Evolutionary conservation across 1,140 invertebrate species (phyloP).

Genomic region (Brachionus plicatilis): DNA sequence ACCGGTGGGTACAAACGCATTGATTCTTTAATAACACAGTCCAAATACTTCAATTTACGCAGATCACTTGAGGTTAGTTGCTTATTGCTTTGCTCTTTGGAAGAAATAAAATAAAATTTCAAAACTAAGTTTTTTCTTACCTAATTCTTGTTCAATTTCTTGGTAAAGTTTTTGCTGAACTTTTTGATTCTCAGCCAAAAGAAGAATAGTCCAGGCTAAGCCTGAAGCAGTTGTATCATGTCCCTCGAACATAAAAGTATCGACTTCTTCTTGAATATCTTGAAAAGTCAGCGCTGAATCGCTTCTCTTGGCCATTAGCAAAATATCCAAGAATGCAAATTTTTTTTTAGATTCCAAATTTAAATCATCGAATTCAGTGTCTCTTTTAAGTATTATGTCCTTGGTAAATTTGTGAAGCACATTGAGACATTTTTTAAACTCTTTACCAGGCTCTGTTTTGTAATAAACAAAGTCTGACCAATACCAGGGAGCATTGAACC

Average conservation of each 20-base stretch:
- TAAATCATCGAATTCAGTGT: constrained; percentile 61
- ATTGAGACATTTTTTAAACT: constrained; percentile 68
- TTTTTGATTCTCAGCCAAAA: constrained; percentile 55
- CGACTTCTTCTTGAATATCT: constrained; percentile 79
- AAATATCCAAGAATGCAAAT: constrained; percentile 82
- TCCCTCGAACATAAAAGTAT: constrained; percentile 77
- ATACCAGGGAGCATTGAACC: constrained; percentile 76
- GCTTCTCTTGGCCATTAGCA: constrained; percentile 76
- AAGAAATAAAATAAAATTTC: neutral
- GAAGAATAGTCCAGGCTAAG: constrained; percentile 54
- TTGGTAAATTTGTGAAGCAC: constrained; percentile 82
- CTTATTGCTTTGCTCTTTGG: constrained; percentile 54
- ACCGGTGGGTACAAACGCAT: constrained; percentile 73
- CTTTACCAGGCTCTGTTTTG: constrained; percentile 67
- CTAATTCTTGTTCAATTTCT: constrained; percentile 72
- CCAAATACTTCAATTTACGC: constrained; percentile 64
- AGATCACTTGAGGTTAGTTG: constrained; percentile 68
- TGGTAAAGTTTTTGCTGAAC: constrained; percentile 69
- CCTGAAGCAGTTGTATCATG: constrained; percentile 75
- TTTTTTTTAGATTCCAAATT: constrained; percentile 69
- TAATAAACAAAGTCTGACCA: constrained; percentile 75
- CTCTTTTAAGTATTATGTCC: constrained; percentile 70
- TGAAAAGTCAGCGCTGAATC: constrained; percentile 71
- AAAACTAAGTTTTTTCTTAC: constrained; percentile 45
- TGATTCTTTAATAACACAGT: constrained; percentile 67